Percentiles rank a stretch among this genome's conserved stretches.
Conservation (phyloP, 2,113 vertebrate genomes). For the Tenebrosternarchus preto region DNA sequence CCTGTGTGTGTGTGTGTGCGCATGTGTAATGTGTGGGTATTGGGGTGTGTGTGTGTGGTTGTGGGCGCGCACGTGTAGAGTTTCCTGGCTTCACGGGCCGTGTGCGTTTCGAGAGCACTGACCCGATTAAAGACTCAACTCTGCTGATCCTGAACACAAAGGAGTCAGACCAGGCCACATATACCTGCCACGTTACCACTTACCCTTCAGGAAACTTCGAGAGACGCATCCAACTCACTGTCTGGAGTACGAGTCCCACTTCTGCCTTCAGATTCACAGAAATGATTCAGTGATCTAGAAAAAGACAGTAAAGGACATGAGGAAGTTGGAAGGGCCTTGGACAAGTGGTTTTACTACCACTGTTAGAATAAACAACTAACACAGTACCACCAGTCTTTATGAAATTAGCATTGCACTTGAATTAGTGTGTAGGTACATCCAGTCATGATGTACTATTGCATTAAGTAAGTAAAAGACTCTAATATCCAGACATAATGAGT, state of each 20-base stretch:
- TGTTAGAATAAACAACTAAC: background rate
- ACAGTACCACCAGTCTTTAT: background rate
- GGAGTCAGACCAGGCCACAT: constrained; percentile 67
- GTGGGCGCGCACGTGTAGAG: constrained; percentile 62
- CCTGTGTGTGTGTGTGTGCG: too few relatives aligned
- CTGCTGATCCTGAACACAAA: constrained; percentile 68
- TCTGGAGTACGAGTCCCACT: constrained; percentile 71
- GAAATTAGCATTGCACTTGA: too few relatives aligned
- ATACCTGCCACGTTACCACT: constrained; percentile 72
- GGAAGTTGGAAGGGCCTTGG: background rate
- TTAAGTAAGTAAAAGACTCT: too few relatives aligned
- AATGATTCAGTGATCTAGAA: background rate
- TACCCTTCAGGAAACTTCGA: constrained; percentile 76
- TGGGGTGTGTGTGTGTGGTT: constrained; percentile 33
- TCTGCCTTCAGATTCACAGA: background rate
- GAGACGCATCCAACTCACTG: constrained; percentile 59
- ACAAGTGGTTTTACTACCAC: background rate
- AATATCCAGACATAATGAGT: too few relatives aligned
- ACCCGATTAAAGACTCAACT: constrained; percentile 61
- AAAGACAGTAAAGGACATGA: background rate
- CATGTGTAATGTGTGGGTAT: constrained; percentile 26
- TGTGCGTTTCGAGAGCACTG: constrained; percentile 66
- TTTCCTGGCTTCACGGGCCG: constrained; percentile 63
- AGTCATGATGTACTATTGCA: too few relatives aligned
- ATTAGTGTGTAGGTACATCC: too few relatives aligned